A percentile compares a stretch with the other conserved stretches of the same genome.
Evolutionary conservation across 1,140 invertebrate genomes (phyloP).

Genomic region (Drosophila malerkotliana): DNA sequence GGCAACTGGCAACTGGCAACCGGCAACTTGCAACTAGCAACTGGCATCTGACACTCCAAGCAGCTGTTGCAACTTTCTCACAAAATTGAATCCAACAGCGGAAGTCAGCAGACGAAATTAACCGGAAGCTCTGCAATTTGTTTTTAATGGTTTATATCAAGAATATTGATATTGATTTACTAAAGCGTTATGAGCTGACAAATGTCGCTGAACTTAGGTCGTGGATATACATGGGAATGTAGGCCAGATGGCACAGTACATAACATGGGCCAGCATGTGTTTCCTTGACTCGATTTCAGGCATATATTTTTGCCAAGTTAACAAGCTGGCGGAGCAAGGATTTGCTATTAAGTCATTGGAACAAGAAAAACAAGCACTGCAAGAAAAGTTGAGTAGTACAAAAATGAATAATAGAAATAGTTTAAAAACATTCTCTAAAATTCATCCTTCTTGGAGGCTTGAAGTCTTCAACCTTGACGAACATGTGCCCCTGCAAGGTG

Average conservation of each 20-base stretch:
- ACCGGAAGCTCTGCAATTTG: conserved; percentile 37
- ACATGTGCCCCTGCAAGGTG: conserved; percentile 45
- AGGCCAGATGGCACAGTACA: conserved; percentile 3
- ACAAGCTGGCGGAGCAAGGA: conserved; percentile 28
- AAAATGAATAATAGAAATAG: neutral
- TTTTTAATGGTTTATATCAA: conserved; percentile 26
- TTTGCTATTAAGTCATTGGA: conserved; percentile 55
- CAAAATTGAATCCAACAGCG: conserved; percentile 39
- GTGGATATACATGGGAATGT: neutral
- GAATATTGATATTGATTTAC: conserved; percentile 19
- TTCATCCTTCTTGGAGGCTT: conserved; percentile 10
- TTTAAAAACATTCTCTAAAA: too few relatives aligned
- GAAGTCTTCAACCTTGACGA: conserved; percentile 46
- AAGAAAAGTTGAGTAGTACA: neutral
- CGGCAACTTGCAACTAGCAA: neutral
- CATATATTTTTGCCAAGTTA: neutral
- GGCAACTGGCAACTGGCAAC: neutral
- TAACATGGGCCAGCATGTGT: neutral
- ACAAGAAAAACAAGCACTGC: neutral
- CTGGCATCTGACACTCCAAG: conserved; percentile 15
- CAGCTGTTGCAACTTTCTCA: conserved; percentile 43
- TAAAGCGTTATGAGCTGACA: conserved; percentile 2
- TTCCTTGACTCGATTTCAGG: neutral
- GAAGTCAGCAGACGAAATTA: conserved; percentile 39
- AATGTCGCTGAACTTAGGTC: neutral